phyloP scores from a whole-genome alignment of 37 sponge, comb jelly and placozoan species.

The Corticium candelabrum region DNA sequence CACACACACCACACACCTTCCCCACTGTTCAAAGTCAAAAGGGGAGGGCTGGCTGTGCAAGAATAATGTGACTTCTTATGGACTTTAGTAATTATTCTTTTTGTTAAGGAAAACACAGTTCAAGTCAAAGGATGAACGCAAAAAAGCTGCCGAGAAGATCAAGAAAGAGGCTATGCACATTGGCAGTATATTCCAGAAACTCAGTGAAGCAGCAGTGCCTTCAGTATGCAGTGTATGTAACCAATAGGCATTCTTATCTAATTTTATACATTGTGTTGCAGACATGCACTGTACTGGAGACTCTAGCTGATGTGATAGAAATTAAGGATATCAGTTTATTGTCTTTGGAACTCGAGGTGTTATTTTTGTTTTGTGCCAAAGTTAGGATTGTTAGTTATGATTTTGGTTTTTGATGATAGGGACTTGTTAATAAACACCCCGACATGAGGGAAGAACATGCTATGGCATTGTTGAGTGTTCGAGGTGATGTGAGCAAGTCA shows the following conservation, averaged over 20 bases:
- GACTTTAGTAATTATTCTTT: too few species aligned
- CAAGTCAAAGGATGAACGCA: background rate
- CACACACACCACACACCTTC: too few species aligned
- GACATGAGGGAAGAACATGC: background rate
- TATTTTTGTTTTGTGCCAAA: too few species aligned
- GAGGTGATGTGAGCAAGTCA: background rate
- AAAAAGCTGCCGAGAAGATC: background rate
- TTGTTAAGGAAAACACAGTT: background rate
- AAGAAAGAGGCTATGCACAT: background rate
- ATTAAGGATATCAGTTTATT: background rate
- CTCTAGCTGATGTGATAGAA: background rate
- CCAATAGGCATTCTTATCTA: background rate
- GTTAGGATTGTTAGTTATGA: too few species aligned
- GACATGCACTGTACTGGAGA: background rate
- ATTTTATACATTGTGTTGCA: background rate
- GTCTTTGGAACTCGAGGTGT: background rate
- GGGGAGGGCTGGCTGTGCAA: too few species aligned
- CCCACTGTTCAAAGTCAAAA: too few species aligned
- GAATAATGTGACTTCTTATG: too few species aligned
- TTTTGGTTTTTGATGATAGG: too few species aligned
- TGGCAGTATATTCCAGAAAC: background rate
- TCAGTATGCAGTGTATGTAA: background rate
- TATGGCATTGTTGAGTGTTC: background rate
- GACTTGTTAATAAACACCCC: background rate
- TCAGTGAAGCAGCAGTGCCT: background rate